A percentile compares a stretch with the other conserved stretches of the same genome.
phyloP scores from a whole-genome alignment of 1,140 invertebrate species.

The Nephila pilipes region DNA sequence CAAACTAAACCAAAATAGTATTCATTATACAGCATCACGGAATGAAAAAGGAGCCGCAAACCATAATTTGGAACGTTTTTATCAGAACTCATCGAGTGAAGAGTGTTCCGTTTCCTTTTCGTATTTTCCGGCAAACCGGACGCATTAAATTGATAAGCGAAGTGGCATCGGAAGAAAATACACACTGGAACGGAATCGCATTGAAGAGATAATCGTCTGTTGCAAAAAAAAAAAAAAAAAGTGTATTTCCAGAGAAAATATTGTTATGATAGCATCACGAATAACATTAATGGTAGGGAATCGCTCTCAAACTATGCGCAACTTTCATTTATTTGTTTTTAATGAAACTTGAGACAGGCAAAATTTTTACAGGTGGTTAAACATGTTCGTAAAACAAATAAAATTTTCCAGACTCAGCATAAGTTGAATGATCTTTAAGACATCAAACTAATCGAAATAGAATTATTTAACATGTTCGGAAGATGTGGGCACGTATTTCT shows the following conservation, averaged over 20 bases:
- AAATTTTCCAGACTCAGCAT: too few relatives aligned
- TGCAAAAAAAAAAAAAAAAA: neutral
- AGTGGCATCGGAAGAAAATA: neutral
- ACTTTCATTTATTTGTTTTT: neutral
- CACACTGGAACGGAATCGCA: neutral
- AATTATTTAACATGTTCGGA: too few relatives aligned
- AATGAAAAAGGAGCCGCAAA: neutral
- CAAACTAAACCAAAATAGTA: neutral
- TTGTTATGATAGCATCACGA: neutral
- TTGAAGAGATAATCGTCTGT: neutral
- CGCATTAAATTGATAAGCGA: neutral
- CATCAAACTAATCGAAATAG: too few relatives aligned
- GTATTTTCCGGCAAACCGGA: neutral
- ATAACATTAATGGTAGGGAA: neutral
- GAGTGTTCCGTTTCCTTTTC: neutral
- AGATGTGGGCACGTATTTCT: too few relatives aligned
- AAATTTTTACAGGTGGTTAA: too few relatives aligned
- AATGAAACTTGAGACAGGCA: too few relatives aligned
- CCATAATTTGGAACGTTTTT: neutral
- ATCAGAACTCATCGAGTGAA: neutral
- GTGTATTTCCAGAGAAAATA: neutral
- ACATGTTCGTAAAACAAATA: too few relatives aligned
- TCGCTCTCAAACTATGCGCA: too few relatives aligned
- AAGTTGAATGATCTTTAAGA: too few relatives aligned
- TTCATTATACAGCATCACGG: neutral